Percentiles rank a stretch among this genome's conserved stretches.
These are phyloP conservation scores for Dascyllus trimaculatus DNA, from an alignment of 2,113 vertebrate species.

Conservation along the genomic window DNA sequence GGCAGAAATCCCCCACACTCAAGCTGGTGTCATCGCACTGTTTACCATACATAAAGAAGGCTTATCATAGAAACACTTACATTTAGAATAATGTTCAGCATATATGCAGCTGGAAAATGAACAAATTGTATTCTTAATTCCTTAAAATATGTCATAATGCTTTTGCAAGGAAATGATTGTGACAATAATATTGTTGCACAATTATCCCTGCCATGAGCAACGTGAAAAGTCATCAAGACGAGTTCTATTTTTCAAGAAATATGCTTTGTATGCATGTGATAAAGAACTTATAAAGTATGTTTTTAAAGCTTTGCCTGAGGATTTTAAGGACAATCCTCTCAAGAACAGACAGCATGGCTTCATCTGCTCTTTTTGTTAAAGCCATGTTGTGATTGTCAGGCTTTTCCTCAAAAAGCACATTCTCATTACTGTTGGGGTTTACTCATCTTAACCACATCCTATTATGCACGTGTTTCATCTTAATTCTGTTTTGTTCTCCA, in stretches of 20 bases:
- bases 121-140: not conserved
- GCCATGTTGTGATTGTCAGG: not conserved
- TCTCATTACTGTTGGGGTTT: constrained; percentile 17
- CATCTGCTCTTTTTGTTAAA: not conserved
- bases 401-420: constrained; percentile 27
- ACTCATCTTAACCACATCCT: not conserved
- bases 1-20: constrained; percentile 34
- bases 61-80: constrained; percentile 5
- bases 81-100: constrained; percentile 13
- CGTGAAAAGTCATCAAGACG: constrained; percentile 7
- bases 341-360: not conserved
- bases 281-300: not conserved
- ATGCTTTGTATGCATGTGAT: not conserved
- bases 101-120: not conserved
- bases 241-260: not conserved
- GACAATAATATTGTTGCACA: constrained; percentile 12
- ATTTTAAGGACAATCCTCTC: constrained; percentile 2
- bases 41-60: constrained; percentile 31
- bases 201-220: constrained; percentile 2
- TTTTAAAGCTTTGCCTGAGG: not conserved
- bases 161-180: constrained; percentile 15
- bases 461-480: constrained; percentile 20
- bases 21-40: constrained; percentile 21
- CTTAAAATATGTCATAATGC: not conserved
- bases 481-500: constrained; percentile 20